Base-by-base conservation (phyloP, 1,140 invertebrate species). In the Aphaenogaster ashmeadi region DNA sequence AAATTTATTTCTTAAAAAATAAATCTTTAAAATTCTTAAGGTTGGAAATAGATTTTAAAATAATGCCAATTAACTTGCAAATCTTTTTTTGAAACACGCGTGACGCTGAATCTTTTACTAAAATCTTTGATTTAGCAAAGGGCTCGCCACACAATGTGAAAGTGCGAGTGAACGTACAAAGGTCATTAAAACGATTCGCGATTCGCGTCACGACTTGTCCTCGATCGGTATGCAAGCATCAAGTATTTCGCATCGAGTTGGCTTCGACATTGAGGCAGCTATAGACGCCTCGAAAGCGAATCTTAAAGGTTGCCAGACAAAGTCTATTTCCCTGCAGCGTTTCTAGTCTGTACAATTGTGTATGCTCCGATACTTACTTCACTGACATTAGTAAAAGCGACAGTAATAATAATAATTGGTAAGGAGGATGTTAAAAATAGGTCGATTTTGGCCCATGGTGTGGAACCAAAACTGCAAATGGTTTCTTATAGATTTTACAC, bases 181-280 rank as follows among this genome's bases (percentile, higher is more conserved):
- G 71, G 86, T 90, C 80, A 83, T 78, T 84, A 84, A 88, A 86
- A 50, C 50, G 77, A 15, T 84, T 88, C 62, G 87, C 80, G 77
- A 92, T 92, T 91, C 91, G 88, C 60, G 77, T 88, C 92, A 92
- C 91, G 92, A 92, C 87, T 89, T 90, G 92, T 92, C 91, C 91
- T 93, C 92, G 87, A 92, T 93, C 91, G 88, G 89, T 87, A 92
- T 92, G 89, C 91, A 86, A 87, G 58, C 62, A 87, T 84, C 85
- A 47, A 80, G 90, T 80, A 87, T 77, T 47, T 67, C 86, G 88
- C 74, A 50, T 27, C 74, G 38, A 88, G 64, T 78, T 90, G 64
- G 86, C 84, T 72, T 87, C 90, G 92, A 91, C 91, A 93, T 92
- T 92, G 92, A 91, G 41, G 69, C 50, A 47, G 83, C 58, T 72